Evolutionary conservation across 2,797 vertebrate genomes (phyloP).

Genomic region (Chelonia mydas): DNA sequence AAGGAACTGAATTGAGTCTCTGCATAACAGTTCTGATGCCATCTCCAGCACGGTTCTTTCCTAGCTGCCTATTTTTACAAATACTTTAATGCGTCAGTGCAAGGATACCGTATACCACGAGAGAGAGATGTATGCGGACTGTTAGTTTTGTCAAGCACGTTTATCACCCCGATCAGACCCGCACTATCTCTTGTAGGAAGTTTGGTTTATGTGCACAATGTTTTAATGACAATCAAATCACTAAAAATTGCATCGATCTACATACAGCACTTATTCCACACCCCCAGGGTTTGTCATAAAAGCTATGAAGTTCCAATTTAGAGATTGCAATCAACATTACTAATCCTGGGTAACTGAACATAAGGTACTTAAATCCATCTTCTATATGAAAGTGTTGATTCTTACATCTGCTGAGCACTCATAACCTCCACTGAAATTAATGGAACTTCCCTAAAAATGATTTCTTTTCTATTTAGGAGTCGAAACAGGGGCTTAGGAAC

Average conservation of each 20-base stretch:
- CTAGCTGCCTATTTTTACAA: neutral
- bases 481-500: neutral
- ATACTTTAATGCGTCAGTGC: accelerated
- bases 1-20: neutral
- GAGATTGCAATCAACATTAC: neutral
- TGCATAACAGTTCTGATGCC: neutral
- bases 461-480: neutral
- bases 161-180: neutral
- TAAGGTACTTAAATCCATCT: neutral
- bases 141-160: neutral
- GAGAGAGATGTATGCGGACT: neutral
- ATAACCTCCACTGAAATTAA: neutral
- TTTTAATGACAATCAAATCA: neutral
- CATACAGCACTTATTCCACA: neutral
- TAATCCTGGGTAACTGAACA: neutral
- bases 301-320: neutral
- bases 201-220: neutral
- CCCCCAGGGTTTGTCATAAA: neutral
- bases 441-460: neutral
- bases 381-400: neutral
- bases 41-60: accelerated
- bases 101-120: neutral
- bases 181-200: neutral
- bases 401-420: neutral
- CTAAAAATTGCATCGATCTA: neutral